Conservation (phyloP, 2,888 invertebrate species). For the Aleiodes alternator region DNA sequence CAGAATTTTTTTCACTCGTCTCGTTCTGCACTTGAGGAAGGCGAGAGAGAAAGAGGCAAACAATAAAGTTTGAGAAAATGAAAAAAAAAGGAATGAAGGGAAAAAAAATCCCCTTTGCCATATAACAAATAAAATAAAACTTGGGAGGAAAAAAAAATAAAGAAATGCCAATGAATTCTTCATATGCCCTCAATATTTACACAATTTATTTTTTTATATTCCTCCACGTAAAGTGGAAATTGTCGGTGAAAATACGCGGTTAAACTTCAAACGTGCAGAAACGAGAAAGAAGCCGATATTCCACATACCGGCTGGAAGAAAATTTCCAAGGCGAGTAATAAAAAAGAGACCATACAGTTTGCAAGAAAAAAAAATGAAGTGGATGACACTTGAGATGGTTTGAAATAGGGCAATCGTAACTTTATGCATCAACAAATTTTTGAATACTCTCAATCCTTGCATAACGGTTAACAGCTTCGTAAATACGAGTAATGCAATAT, state of each 20-base stretch:
- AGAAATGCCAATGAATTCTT: slow-evolving; percentile 37
- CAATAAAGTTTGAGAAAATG: slow-evolving; percentile 26
- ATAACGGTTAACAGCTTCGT: slow-evolving; percentile 16
- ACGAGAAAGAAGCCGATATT: slow-evolving; percentile 4
- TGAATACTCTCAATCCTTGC: slow-evolving; percentile 35
- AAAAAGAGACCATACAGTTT: background rate
- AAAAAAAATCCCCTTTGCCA: background rate
- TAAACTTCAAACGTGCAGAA: slow-evolving; percentile 21
- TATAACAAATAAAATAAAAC: slow-evolving; percentile 6
- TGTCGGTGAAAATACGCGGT: slow-evolving; percentile 21
- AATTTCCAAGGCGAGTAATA: background rate
- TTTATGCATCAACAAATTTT: slow-evolving; percentile 25
- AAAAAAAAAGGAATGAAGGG: slow-evolving; percentile 11
- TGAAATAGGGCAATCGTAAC: slow-evolving; percentile 25
- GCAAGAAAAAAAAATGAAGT: slow-evolving; percentile 4
- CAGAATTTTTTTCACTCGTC: slow-evolving; percentile 43
- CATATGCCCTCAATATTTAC: background rate
- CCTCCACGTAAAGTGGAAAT: slow-evolving; percentile 6
- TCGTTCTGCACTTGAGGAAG: slow-evolving; percentile 23
- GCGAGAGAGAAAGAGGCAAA: slow-evolving; percentile 2
- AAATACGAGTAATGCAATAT: slow-evolving; percentile 14
- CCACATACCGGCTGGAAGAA: slow-evolving; percentile 13
- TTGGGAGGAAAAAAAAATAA: slow-evolving; percentile 11
- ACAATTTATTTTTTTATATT: slow-evolving; percentile 22
- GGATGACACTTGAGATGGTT: too few species aligned